Percentiles rank a stretch among this genome's conserved stretches.
phyloP scores from a whole-genome alignment of 2,888 invertebrate genomes.

The Peribatodes rhomboidaria region DNA sequence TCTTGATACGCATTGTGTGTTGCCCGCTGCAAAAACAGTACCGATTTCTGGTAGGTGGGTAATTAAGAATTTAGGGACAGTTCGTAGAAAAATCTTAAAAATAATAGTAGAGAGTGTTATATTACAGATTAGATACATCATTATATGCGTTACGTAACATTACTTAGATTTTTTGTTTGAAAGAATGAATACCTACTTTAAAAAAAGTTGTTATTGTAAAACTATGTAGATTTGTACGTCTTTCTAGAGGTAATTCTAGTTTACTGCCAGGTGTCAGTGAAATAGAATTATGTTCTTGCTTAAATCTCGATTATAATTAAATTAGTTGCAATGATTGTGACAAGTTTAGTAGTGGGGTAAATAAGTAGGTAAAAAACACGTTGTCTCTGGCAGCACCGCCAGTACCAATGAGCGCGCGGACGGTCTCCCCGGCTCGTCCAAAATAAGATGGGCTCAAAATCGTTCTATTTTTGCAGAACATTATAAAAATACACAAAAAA shows the following conservation, averaged over 20 bases:
- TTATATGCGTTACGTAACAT: too few species aligned
- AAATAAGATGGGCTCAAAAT: slow-evolving; percentile 65
- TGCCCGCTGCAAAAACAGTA: slow-evolving; percentile 48
- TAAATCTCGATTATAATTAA: neutral
- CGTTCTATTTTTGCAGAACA: slow-evolving; percentile 60
- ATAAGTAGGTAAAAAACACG: slow-evolving; percentile 49
- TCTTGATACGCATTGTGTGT: slow-evolving; percentile 62
- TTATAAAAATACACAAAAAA: slow-evolving; percentile 63
- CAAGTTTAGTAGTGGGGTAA: slow-evolving; percentile 24
- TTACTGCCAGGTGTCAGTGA: too few species aligned
- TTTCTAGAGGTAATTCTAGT: too few species aligned
- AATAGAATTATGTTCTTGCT: neutral
- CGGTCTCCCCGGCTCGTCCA: slow-evolving; percentile 59
- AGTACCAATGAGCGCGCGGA: slow-evolving; percentile 70
- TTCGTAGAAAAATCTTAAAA: too few species aligned
- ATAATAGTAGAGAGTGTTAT: too few species aligned
- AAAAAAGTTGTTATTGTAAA: too few species aligned
- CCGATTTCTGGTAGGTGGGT: neutral
- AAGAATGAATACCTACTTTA: too few species aligned
- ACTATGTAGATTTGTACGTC: too few species aligned
- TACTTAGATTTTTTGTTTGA: too few species aligned
- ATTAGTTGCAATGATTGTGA: neutral
- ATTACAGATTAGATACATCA: too few species aligned
- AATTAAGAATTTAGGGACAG: neutral
- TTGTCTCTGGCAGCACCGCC: slow-evolving; percentile 58